Base-by-base conservation (phyloP, 2,797 vertebrate species). In the Oceanodroma leucorhoa region DNA sequence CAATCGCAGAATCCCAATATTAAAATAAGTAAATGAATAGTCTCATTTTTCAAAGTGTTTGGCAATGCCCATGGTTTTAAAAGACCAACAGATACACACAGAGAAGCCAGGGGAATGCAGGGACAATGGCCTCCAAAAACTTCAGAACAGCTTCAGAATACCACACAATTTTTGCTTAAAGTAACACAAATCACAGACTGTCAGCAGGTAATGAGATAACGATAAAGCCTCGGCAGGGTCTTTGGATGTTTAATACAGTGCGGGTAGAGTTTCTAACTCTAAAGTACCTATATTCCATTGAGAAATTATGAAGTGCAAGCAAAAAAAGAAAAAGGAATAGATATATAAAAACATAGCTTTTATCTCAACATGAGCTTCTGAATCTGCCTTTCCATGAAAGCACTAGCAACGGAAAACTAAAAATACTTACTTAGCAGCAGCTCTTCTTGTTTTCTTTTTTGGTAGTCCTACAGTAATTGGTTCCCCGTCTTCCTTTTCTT, bases 391-490 rank as follows among this genome's bases (percentile, higher is more conserved):
- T 71, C 61, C 5, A 14, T 51, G 40, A 85, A 64, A 82, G 26
- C 19, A 83, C 21, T 24, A 87, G 23, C 24, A 71, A 88, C 10
- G 13, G 27, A 75, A 88, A 87, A 75, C 48, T 46, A 84, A 81
- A 83, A 94, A 80, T 32, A 95, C 97, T 98, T 98, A 98, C 96
- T 99, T 98, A 84, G 97, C 92, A 61, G 98, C 98, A 65, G 98
- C 98, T 93, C 98, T 98, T 94, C 98, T 97, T 80, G 97, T 97
- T 97, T 96, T 98, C 84, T 92, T 99, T 97, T 66, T 97, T 16
- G 89, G 96, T 19, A 93, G 57, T 46, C 64, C 98, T 86, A 94
- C 60, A 72, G 60, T 60, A 75, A 96, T 14, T 0, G 58, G 72
- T 14, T 98, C 97, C 1, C 24, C 83, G 50, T 95, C 93, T 19